Evolutionary conservation across 2,113 vertebrate genomes (phyloP).

Genomic region (Lophochroa leadbeateri): DNA sequence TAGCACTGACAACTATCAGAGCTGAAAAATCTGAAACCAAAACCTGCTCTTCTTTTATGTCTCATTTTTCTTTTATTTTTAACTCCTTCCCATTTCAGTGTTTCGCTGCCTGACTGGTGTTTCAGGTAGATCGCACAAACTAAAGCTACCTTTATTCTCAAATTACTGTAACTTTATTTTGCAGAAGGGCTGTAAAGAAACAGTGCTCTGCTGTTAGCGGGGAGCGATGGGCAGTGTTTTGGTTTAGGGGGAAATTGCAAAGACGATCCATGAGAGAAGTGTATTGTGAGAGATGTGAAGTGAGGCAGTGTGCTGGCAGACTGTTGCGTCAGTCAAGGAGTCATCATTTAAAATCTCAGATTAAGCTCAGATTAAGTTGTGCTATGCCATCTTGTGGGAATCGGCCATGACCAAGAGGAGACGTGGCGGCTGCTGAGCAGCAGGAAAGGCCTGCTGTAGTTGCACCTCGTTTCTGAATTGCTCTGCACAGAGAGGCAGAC

Average conservation of each 20-base stretch:
- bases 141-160: background rate
- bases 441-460: background rate
- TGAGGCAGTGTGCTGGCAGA: background rate
- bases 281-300: background rate
- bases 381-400: background rate
- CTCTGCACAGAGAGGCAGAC: background rate
- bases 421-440: background rate
- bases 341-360: slow-evolving; percentile 20
- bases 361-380: slow-evolving; percentile 16
- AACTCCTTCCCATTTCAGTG: background rate
- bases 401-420: background rate
- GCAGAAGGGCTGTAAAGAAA: background rate
- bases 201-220: background rate
- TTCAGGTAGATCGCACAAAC: background rate
- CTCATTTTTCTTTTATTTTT: background rate
- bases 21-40: background rate
- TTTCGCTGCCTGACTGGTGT: background rate
- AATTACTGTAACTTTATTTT: background rate
- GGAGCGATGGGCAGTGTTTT: background rate
- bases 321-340: slow-evolving; percentile 7
- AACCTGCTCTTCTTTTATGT: background rate
- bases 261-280: fast-evolving
- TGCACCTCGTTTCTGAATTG: background rate
- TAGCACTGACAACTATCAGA: background rate
- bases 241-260: background rate